A percentile compares a stretch with the other conserved stretches of the same genome.
Conservation (phyloP, 2,888 invertebrate species). For the Lithophane leautieri region DNA sequence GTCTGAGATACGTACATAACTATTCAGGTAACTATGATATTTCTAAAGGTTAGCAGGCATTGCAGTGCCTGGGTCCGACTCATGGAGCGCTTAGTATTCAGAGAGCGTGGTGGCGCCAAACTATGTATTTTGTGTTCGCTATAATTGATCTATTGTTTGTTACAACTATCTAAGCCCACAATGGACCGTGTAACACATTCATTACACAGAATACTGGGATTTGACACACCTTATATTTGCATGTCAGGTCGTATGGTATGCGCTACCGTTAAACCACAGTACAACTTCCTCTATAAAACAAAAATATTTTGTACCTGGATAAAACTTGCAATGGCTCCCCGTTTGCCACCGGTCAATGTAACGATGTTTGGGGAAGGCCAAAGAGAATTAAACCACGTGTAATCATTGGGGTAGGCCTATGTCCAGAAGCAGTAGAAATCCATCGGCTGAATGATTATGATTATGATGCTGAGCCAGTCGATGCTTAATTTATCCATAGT, state of each 20-base stretch:
- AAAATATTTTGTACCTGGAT: neutral
- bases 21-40: neutral
- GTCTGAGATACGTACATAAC: too few species aligned
- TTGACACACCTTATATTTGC: slow-evolving; percentile 7
- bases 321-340: too few species aligned
- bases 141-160: slow-evolving; percentile 35
- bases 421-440: too few species aligned
- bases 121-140: slow-evolving; percentile 4
- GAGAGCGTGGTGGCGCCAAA: slow-evolving; percentile 3
- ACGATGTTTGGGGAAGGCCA: neutral
- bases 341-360: neutral
- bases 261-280: slow-evolving; percentile 11
- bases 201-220: slow-evolving; percentile 5
- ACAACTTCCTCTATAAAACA: slow-evolving; percentile 15
- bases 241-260: neutral
- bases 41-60: too few species aligned
- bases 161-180: neutral
- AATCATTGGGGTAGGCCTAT: too few species aligned
- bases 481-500: neutral
- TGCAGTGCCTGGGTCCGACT: neutral
- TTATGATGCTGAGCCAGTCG: neutral
- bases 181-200: slow-evolving; percentile 18
- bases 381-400: too few species aligned
- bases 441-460: neutral
- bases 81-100: slow-evolving; percentile 18